Conservation (phyloP, 2,113 vertebrate species). For the Diadophis punctatus region DNA sequence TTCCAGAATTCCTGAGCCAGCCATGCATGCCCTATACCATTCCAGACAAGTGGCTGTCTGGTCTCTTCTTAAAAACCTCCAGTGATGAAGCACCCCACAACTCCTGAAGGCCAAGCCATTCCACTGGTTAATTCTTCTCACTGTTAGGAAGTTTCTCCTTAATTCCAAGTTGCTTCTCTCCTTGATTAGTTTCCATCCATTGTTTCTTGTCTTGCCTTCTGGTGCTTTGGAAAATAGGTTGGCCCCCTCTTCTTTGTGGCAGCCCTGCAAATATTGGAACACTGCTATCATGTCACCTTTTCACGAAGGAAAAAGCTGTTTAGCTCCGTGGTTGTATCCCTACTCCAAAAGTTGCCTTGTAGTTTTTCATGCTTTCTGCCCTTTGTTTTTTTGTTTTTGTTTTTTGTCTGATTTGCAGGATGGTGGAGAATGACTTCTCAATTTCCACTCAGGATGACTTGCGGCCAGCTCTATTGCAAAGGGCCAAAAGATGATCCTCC, state of each 20-base stretch:
- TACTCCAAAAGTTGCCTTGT: background rate
- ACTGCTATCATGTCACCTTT: background rate
- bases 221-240: background rate
- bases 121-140: background rate
- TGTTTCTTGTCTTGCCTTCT: background rate
- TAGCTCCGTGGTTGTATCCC: background rate
- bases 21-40: background rate
- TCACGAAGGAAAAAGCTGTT: background rate
- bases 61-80: background rate
- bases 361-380: background rate
- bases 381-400: background rate
- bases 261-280: background rate
- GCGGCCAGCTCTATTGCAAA: background rate
- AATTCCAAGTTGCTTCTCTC: background rate
- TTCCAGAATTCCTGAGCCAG: too few relatives aligned
- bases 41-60: background rate
- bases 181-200: background rate
- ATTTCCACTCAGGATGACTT: background rate
- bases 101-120: background rate
- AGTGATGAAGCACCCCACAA: background rate
- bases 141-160: background rate
- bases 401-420: background rate
- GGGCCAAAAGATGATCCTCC: background rate
- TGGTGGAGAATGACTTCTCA: background rate
- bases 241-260: background rate